Base-by-base conservation (phyloP, 2,113 vertebrate species). In the Phalacrocorax carbo region DNA sequence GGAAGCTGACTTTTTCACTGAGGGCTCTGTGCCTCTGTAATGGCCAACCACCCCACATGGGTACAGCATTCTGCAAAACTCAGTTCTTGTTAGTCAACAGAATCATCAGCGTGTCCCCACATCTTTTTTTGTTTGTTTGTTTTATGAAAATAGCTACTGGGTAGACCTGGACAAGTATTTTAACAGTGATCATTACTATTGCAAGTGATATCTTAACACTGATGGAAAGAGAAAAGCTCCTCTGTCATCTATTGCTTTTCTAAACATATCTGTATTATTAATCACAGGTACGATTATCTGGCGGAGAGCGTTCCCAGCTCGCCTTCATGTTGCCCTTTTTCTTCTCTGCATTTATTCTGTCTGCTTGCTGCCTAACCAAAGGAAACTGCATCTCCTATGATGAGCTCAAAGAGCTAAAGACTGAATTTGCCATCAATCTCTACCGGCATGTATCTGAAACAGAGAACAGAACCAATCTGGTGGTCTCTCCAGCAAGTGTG, bases 401-500 rank as follows among this genome's bases (percentile, higher is more conserved):
- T 94, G 97, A 97, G 94, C 97, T 99, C 95, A 97, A 84, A 21
- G 95, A 98, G 84, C 97, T 98, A 66, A 98, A 98, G 96, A 95
- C 96, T 3, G 93, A 98, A 62, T 99, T 99, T 89, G 98, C 98
- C 5, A 54, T 99, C 86, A 96, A 73, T 32, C 98, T 99, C 80
- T 99, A 99, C 95, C 97, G 44, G 66, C 98, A 91, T 0, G 66
- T 98, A 61, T 96, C 97, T 0, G 77, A 95, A 46, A 96, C 71
- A 3, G 96, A 98, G 92, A 98, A 99, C 71, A 91, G 90, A 78
- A 98, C 98, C 80, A 99, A 99, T 75, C 90, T 99, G 29, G 98
- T 99, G 10, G 38, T 99, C 90, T 99, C 99, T 1, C 99, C 99
- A 1, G 96, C 97, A 42, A 98, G 98, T 1, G 96, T 99, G 81